A percentile compares a stretch with the other conserved stretches of the same genome.
Evolutionary conservation across 2,888 invertebrate genomes (phyloP).

Genomic region (Tigriopus californicus): DNA sequence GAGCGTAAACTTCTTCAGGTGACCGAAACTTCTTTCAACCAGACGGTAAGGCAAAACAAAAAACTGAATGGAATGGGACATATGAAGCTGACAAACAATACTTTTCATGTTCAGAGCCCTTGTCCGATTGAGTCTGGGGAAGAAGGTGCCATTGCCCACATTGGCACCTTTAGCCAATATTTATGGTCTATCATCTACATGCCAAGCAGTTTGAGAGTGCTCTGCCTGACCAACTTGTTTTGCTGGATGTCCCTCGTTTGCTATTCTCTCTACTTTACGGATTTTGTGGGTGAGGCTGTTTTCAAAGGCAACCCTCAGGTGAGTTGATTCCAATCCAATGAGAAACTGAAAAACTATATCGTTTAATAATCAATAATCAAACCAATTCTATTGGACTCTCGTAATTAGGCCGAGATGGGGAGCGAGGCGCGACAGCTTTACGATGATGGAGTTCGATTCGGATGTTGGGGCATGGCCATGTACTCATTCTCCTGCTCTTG

Average conservation of each 20-base stretch:
- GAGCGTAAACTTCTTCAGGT: slow-evolving; percentile 9
- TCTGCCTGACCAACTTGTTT: slow-evolving; percentile 82
- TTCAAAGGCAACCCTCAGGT: slow-evolving; percentile 70
- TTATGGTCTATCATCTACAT: slow-evolving; percentile 73
- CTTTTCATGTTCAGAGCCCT: slow-evolving; percentile 2
- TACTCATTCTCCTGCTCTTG: slow-evolving; percentile 77
- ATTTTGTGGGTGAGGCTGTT: slow-evolving; percentile 80
- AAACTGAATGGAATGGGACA: no score
- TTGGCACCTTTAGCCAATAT: slow-evolving; percentile 44
- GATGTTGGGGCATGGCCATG: slow-evolving; percentile 84
- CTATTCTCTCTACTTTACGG: slow-evolving; percentile 87
- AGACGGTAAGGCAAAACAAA: slow-evolving; percentile 4
- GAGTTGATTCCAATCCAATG: no score
- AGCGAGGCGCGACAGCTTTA: slow-evolving; percentile 35
- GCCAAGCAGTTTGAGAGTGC: slow-evolving; percentile 44
- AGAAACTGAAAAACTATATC: no score
- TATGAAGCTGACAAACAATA: neutral
- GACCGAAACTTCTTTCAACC: slow-evolving; percentile 11
- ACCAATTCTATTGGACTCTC: neutral
- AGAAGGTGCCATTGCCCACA: slow-evolving; percentile 16
- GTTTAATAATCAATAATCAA: neutral
- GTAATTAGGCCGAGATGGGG: slow-evolving; percentile 24
- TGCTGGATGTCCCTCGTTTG: slow-evolving; percentile 98
- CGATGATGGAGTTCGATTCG: slow-evolving; percentile 79
- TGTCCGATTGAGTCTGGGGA: slow-evolving; percentile 7